phyloP scores from a whole-genome alignment of 2,113 vertebrate species.

The Odocoileus hemionus region DNA sequence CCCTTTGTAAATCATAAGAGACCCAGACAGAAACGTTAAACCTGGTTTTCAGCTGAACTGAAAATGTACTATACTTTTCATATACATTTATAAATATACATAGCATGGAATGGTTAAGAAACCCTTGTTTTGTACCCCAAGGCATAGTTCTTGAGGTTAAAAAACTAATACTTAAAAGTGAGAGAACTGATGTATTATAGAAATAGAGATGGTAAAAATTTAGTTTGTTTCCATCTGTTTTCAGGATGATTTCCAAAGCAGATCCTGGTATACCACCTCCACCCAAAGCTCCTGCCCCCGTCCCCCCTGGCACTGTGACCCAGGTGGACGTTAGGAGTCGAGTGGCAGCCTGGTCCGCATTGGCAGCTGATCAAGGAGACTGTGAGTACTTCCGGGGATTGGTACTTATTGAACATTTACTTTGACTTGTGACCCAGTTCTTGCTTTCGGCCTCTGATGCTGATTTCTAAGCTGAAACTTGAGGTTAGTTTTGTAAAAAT shows the following conservation, averaged over 20 bases:
- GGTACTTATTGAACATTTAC: neutral
- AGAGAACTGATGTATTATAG: neutral
- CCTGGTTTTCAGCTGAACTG: neutral
- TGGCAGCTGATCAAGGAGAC: conserved; percentile 90
- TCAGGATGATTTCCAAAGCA: conserved; percentile 91
- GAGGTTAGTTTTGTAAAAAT: neutral
- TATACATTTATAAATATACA: neutral
- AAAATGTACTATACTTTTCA: neutral
- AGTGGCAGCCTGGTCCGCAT: conserved; percentile 89
- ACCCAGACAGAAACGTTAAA: neutral
- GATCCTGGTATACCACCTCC: conserved; percentile 91
- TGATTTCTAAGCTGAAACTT: neutral
- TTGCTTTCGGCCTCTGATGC: neutral
- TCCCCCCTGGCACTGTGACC: conserved; percentile 83
- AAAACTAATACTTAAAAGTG: neutral
- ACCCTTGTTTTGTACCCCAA: neutral
- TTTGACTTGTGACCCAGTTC: neutral
- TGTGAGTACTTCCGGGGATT: conserved; percentile 81
- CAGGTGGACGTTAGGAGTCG: conserved; percentile 89
- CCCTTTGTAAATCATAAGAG: neutral
- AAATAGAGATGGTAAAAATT: neutral
- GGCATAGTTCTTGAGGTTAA: neutral
- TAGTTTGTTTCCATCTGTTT: neutral
- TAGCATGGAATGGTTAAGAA: neutral
- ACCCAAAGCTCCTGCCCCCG: conserved; percentile 88